Conservation (phyloP, 1,140 invertebrate genomes). For the Zophobas morio region DNA sequence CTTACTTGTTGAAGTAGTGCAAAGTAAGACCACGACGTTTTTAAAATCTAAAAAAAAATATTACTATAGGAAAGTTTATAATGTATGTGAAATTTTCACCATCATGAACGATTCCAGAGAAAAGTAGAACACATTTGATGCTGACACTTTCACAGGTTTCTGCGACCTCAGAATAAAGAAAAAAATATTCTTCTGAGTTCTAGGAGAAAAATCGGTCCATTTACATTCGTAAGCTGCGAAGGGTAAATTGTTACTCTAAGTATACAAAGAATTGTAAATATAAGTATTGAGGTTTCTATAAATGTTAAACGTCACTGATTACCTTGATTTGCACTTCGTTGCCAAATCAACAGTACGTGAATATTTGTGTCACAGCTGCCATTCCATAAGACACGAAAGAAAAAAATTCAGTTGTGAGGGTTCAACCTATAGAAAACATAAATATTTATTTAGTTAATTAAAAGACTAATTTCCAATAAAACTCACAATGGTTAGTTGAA, state of each 20-base stretch:
- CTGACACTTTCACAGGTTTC: not conserved
- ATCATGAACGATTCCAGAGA: not conserved
- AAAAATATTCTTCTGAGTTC: not conserved
- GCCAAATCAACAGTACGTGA: constrained; percentile 30
- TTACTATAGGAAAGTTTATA: no score
- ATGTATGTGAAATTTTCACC: no score
- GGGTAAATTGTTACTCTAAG: not conserved
- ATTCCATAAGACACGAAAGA: not conserved
- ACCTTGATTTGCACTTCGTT: constrained; percentile 30
- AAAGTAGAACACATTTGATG: not conserved
- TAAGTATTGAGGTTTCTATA: not conserved
- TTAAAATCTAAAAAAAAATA: no score
- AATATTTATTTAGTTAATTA: not conserved
- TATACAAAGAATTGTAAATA: not conserved
- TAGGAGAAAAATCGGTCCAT: not conserved
- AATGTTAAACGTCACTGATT: not conserved
- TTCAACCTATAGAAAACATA: not conserved
- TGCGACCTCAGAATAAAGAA: not conserved
- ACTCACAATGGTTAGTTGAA: not conserved
- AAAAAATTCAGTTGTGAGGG: not conserved
- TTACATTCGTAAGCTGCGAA: not conserved
- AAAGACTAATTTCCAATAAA: not conserved
- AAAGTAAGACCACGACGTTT: no score
- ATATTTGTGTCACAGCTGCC: constrained; percentile 23
- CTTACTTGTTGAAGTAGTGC: no score